Percentiles rank a stretch among this genome's conserved stretches.
Evolutionary conservation across 2,888 invertebrate species (phyloP).

Genomic region (Drosophila recens): DNA sequence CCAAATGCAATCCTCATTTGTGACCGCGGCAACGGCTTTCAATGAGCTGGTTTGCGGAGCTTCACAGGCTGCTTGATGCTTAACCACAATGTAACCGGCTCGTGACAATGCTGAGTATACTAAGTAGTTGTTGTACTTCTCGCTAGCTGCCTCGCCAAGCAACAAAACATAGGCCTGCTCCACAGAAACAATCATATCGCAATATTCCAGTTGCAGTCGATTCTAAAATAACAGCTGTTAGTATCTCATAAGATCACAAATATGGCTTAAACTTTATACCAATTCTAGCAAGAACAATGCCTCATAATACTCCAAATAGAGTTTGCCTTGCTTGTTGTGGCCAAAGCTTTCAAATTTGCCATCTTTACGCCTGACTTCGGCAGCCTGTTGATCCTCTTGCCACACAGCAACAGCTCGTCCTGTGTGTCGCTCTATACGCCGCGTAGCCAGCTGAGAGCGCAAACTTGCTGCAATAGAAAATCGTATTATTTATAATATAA

Average conservation of each 20-base stretch:
- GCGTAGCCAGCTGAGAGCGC: conserved; percentile 68
- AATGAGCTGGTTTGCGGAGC: background rate
- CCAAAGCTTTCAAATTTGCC: conserved; percentile 84
- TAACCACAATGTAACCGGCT: conserved; percentile 82
- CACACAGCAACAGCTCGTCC: conserved; percentile 81
- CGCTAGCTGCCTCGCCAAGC: conserved; percentile 73
- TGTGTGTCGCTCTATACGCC: conserved; percentile 78
- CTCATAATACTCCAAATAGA: conserved; percentile 82
- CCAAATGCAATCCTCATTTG: conserved; percentile 81
- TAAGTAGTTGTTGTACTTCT: conserved; percentile 78
- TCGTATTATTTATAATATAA: conserved; percentile 33
- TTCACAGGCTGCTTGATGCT: conserved; percentile 47
- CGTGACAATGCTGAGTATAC: conserved; percentile 83
- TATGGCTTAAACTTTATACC: conserved; percentile 51
- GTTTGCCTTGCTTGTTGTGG: conserved; percentile 70
- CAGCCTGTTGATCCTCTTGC: conserved; percentile 71
- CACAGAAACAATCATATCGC: conserved; percentile 74
- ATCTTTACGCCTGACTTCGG: conserved; percentile 80
- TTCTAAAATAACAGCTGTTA: conserved; percentile 65
- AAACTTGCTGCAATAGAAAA: conserved; percentile 67
- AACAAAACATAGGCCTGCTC: conserved; percentile 83
- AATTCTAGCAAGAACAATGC: conserved; percentile 83
- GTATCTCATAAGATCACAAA: background rate
- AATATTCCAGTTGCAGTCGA: conserved; percentile 81
- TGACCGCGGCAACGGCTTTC: conserved; percentile 8